Evolutionary conservation across 2,797 vertebrate genomes (phyloP).

Genomic region (Prunella strophiata): DNA sequence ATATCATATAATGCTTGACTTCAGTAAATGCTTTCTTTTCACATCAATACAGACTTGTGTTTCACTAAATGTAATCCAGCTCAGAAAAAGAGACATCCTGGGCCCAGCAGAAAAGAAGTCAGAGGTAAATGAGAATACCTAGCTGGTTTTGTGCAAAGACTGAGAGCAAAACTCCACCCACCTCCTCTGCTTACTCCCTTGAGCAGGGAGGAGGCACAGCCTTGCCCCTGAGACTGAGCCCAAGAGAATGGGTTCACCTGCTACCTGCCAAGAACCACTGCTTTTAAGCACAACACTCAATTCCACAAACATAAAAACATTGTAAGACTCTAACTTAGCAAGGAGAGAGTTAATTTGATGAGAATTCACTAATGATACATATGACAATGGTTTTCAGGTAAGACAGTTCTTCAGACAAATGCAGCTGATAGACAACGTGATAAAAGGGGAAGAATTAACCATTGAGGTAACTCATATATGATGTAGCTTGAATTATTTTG

Average conservation of each 20-base stretch:
- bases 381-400: not conserved
- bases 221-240: not conserved
- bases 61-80: not conserved
- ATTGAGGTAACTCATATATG: not conserved
- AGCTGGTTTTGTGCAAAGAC: not conserved
- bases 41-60: not conserved
- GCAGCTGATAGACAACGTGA: not conserved
- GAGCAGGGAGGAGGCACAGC: not conserved
- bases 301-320: not conserved
- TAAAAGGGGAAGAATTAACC: not conserved
- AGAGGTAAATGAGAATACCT: not conserved
- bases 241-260: not conserved
- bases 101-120: not conserved
- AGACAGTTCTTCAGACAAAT: not conserved
- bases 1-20: not conserved
- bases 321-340: not conserved
- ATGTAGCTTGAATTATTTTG: not conserved
- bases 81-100: not conserved
- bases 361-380: not conserved
- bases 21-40: not conserved
- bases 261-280: not conserved
- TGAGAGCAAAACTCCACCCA: not conserved
- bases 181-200: not conserved
- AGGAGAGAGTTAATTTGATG: not conserved
- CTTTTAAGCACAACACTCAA: not conserved